Percentiles rank a stretch among this genome's conserved stretches.
Conservation (phyloP, 53 echinoderm and acorn worm genomes). For the Stichopus horrens region DNA sequence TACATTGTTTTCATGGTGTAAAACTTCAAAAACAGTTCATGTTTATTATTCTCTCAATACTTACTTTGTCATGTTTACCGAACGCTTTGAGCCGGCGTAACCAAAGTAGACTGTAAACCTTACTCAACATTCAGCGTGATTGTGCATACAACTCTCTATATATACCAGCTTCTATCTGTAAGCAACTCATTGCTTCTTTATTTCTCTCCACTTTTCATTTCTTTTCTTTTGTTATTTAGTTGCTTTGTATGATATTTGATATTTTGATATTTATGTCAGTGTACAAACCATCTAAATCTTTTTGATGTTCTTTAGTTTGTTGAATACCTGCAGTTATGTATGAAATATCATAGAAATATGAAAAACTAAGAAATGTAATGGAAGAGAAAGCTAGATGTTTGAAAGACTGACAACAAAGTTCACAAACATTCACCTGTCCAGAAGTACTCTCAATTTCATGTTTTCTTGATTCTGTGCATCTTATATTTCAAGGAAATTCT, state of each 20-base stretch:
- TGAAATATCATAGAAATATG: background rate
- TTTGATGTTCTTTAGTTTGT: background rate
- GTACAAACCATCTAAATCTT: background rate
- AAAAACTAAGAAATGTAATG: background rate
- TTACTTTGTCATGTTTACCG: too few species aligned
- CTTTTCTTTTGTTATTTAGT: background rate
- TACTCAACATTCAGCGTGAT: too few species aligned
- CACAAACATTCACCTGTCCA: slow-evolving; percentile 19
- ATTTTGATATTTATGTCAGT: background rate
- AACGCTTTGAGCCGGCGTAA: too few species aligned
- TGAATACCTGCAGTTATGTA: background rate
- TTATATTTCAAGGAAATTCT: background rate
- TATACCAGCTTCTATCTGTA: too few species aligned
- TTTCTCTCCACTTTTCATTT: background rate
- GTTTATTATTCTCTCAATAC: too few species aligned
- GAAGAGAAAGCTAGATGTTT: background rate
- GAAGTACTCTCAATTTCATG: slow-evolving; percentile 13
- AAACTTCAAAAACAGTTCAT: too few species aligned
- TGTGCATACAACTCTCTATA: too few species aligned
- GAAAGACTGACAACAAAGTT: background rate
- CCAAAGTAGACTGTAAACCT: too few species aligned
- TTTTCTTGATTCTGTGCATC: background rate
- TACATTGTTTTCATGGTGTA: background rate
- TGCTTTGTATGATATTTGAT: background rate
- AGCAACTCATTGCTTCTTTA: too few species aligned